Evolutionary conservation across 2,113 vertebrate genomes (phyloP), one percentile per base, ranked within the genome.

Genomic region (Coptodon bakossiorum): DNA sequence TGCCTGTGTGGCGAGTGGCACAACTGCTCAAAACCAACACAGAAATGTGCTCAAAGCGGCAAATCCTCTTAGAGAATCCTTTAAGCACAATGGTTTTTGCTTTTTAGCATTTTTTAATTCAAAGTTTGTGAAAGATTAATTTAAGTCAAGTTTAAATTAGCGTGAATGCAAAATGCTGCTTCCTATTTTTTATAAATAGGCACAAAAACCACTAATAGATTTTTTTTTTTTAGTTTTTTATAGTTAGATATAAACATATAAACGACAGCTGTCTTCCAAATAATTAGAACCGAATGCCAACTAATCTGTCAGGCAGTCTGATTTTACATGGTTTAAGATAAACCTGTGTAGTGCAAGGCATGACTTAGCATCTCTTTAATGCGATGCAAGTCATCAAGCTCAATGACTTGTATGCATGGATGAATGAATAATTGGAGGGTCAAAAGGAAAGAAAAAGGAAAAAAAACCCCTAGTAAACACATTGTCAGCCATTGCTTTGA

Each of bases 401-500:
- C 54, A 16, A 24, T 73, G 83, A 85, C 16, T 56, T 86, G 8
- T 19, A 36, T 76, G 19, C 79, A 80, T 52, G 19, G 4, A 71
- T 86, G 66, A 87, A 80, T 4, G 6, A 87, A 91, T 83, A 68
- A 38, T 13, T 68, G 24, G 76, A 86, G 34, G 82, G 85, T 80
- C 59, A 19, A 34, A 85, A 83, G 17, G 80, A 73, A 88, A 73
- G 59, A 59, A 78, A 79, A 84, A 83, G 8, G 22, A 22, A 81
- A 73, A 85, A 71, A 61, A 43, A 3, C 1, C 1, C 29, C 7
- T 29, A 85, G 86, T 48, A 61, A 88, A 88, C 17, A 86, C 43
- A 86, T 80, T 24, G 2, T 89, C 81, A 92, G 85, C 81, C 86
- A 53, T 79, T 81, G 83, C 86, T 90, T 83, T 22, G 53, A 87